Evolutionary conservation across 2,888 invertebrate genomes (phyloP), one percentile per base, ranked within the genome.

Genomic region (Morpho deidamia): DNA sequence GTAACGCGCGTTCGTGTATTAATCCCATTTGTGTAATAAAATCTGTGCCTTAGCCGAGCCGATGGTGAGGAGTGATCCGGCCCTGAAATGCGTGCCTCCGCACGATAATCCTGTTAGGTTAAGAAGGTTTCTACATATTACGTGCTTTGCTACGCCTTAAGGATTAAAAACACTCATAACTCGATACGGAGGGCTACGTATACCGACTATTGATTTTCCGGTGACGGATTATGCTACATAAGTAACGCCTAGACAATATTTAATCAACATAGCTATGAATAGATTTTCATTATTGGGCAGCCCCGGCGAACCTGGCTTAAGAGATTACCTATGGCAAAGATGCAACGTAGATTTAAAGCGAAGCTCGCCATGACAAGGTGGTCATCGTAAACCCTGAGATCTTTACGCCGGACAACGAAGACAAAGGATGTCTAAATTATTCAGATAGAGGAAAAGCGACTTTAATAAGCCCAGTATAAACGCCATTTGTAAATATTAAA

Each of bases 81-180:
- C 90, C 90, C 90, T 90, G 89, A 87, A 86, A 86, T 86, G 88
- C 90, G 85, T 83, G 82, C 91, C 91, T 91, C 91, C 90, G 81
- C 88, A 84, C 91, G 92, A 91, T 92, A 92, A 92, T 92, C 92
- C 91, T 92, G 92, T 92, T 92, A 92, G 92, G 91, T 91, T 92
- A 92, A 92, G 92, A 92, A 92, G 92, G 92, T 92, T 92, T 92
- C 92, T 91, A 91, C 92, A 92, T 92, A 92, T 92, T 92, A 92
- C 91, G 89, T 91, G 92, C 91, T 92, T 91, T 91, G 91, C 88
- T 88, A 82, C 91, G 92, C 91, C 92, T 92, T 92, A 91, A 89
- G 91, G 92, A 92, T 92, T 92, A 92, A 87, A 88, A 85, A 87
- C 81, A 77, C 81, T 73, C 78, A 82, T 79, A 83, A 80, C 78